Conservation (phyloP, 2,797 vertebrate species). For the Melanotaenia maccullochi region DNA sequence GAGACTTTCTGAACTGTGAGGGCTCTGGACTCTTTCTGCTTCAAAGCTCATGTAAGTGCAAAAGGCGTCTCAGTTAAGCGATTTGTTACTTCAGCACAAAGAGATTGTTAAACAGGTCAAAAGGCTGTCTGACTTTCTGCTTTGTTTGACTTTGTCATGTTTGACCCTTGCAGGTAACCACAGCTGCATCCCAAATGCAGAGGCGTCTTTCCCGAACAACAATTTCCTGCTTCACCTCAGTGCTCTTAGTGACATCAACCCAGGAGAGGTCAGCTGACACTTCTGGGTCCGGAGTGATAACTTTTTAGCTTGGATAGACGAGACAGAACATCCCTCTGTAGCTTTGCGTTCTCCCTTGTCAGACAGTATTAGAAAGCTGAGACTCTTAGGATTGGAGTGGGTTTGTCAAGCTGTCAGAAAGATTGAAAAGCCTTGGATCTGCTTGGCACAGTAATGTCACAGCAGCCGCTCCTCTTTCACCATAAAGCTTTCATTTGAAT, state of each 20-base stretch:
- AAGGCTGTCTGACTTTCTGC: neutral
- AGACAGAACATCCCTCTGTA: conserved; percentile 48
- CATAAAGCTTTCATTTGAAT: conserved; percentile 45
- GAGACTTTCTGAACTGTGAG: conserved; percentile 98
- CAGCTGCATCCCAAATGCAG: conserved; percentile 95
- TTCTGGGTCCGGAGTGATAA: conserved; percentile 55
- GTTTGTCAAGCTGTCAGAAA: conserved; percentile 79
- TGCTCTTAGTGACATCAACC: conserved; percentile 90
- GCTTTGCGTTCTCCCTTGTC: conserved; percentile 66
- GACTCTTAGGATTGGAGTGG: conserved; percentile 62
- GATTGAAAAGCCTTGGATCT: conserved; percentile 79
- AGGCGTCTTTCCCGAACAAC: conserved; percentile 95
- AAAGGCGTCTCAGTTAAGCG: neutral
- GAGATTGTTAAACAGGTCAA: neutral
- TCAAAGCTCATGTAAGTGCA: conserved; percentile 97
- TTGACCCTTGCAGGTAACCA: conserved; percentile 89
- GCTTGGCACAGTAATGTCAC: conserved; percentile 63
- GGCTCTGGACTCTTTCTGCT: conserved; percentile 96
- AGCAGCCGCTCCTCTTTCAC: conserved; percentile 48
- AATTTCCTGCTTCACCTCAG: conserved; percentile 94
- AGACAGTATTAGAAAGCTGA: conserved; percentile 64
- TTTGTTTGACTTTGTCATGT: conserved; percentile 5
- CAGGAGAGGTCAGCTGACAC: conserved; percentile 90
- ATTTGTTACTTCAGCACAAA: conserved; percentile 22
- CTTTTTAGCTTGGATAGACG: conserved; percentile 48